Conservation (phyloP, 2,797 vertebrate genomes). For the Sciaenops ocellatus region DNA sequence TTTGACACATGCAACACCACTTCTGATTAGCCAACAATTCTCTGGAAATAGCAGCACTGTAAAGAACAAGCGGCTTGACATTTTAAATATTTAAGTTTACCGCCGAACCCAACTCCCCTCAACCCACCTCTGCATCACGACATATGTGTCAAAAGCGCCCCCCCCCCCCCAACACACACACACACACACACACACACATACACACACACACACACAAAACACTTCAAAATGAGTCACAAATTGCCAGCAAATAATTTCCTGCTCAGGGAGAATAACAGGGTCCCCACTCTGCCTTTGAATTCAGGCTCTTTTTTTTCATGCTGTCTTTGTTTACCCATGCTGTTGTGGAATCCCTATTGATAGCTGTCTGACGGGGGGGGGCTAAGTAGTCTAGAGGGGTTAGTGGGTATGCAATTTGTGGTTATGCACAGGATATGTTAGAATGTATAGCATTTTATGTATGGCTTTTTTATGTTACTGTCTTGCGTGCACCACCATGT, state of each 20-base stretch:
- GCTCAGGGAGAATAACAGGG: conserved; percentile 80
- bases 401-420: conserved; percentile 51
- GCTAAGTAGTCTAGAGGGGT: conserved; percentile 70
- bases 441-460: conserved; percentile 17
- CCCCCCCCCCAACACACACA: conserved; percentile 1
- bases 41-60: conserved; percentile 67
- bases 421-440: neutral
- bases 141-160: conserved; percentile 60
- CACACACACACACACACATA: conserved; percentile 26
- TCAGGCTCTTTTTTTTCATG: conserved; percentile 79
- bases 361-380: conserved; percentile 83
- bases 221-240: conserved; percentile 81
- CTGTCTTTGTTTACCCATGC: conserved; percentile 83
- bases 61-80: conserved; percentile 72
- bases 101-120: conserved; percentile 45
- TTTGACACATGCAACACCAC: conserved; percentile 68
- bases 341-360: conserved; percentile 89
- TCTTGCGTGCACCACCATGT: conserved; percentile 5
- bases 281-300: conserved; percentile 77
- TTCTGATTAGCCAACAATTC: conserved; percentile 79
- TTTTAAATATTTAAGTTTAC: conserved; percentile 79
- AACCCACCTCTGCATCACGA: conserved; percentile 48
- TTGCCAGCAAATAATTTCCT: conserved; percentile 84
- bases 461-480: conserved; percentile 1
- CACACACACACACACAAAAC: conserved; percentile 49